Base-by-base conservation (phyloP, 1,140 invertebrate genomes). In the Drosophila nannoptera region DNA sequence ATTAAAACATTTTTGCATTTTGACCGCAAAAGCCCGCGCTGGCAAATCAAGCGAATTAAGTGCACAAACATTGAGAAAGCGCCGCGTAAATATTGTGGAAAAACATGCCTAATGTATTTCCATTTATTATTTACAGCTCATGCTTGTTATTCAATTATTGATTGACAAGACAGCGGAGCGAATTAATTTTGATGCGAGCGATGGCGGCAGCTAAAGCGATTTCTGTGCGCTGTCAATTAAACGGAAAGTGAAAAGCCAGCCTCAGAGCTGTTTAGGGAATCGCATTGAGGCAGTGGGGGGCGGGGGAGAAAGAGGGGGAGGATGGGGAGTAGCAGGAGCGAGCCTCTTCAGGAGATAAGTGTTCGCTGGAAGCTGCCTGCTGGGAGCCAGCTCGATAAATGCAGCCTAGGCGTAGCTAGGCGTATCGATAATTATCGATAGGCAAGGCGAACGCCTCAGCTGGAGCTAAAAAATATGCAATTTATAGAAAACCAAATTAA, bases 211-310 rank as follows among this genome's bases (percentile, higher is more conserved):
- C 77, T 81, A 68, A 77, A 74, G 38, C 63, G 66, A 71, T 76
- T 82, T 77, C 71, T 73, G 58, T 53, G 65, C 61, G 45, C 36
- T 82, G 78, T 71, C 78, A 82, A 82, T 82, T 77, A 76, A 74
- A 74, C 65, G 52, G 78, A 82, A 82, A 82, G 78, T 75, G 67
- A 68, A 54, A 76, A 38, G 61, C 50, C 5, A 5, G 12, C 40
- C 22, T 22, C 22, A 1, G 3, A 22, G 22, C 22, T 22, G 22
- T 22, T 22, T 22, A 3, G 22, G 22, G 22, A 22, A 22, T 22
- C 22, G 22, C n/a, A 22, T 2, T 22, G 22, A 22, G 22, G 22
- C 1, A 22, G 22, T 22, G 22, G 1, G 22, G 22, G 22, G 3
- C 3, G 22, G 22, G 22, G 22, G n/a, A n/a, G n/a, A n/a, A n/a